Evolutionary conservation across 2,797 vertebrate genomes (phyloP), one percentile per base, ranked within the genome.

Genomic region (Spizella passerina): DNA sequence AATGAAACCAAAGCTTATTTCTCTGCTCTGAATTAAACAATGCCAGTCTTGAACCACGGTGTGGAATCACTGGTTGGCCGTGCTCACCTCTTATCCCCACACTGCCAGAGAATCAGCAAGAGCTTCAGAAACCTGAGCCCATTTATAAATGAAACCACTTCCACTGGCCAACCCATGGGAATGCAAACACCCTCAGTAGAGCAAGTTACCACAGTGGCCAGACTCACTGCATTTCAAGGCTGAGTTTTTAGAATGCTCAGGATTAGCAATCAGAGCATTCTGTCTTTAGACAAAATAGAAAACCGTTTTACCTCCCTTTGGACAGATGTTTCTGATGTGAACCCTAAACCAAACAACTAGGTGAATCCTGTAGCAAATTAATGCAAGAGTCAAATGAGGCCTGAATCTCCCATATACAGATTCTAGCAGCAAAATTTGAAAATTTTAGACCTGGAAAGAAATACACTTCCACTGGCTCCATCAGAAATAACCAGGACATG

Each of bases 71-170:
- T 39, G 73, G 57, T 46, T 82, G 59, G 50, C 36, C 8, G 6
- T 6, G 56, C 41, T 77, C 69, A 46, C 20, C 18, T 75, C 61
- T 50, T 32, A 23, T 14, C 22, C 24, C 34, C 17, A 7, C 5
- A 44, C 8, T 4, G 7, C 17, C 32, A 80, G n/a, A 60, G 59
- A 92, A 86, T 2, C 65, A 66, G 44, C 21, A 65, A 0, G 0
- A 2, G 3, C 29, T 63, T 63, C 49, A 69, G n/a, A 15, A 64
- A 53, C 46, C 59, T 52, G 36, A 84, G 50, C 32, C 23, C 32
- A 23, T 36, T 53, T 64, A 53, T 36, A 68, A 89, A 68, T 46
- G n/a, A 72, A 89, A 52, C 23, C 14, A 18, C 3, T n/a, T 21
- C 23, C 47, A 64, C 52, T 64, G 50, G 41, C n/a, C 59, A 77